Evolutionary conservation across 2,113 vertebrate species (phyloP), one percentile per base, ranked within the genome.

Genomic region (Suricata suricatta): DNA sequence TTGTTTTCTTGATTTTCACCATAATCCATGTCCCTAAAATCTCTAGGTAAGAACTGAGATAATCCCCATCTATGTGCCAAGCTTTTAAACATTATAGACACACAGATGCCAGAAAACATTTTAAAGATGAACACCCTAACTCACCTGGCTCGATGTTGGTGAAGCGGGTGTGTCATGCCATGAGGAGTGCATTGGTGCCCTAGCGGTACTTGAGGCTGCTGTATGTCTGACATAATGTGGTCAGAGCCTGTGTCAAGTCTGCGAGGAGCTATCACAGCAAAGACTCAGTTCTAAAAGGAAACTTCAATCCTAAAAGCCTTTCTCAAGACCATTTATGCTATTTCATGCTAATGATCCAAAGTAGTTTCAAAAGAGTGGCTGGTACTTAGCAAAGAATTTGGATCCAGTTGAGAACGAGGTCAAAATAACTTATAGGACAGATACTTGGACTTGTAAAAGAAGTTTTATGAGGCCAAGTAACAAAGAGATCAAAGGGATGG

Each of bases 361-460:
- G n/a, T 50, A 66, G 8, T 79, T 90, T 92, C 79, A 80, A 89
- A 86, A 71, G 29, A 38, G 15, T 27, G 17, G 44, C 72, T 83
- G 80, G 68, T 23, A 35, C 60, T 83, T 68, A 80, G 82, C 76
- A 71, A 85, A 25, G 80, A 44, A 44, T 86, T 50, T 23, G 81
- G 74, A 89, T 87, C 77, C 38, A 87, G 79, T 47, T 82, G 83
- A 71, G 88, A 88, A 10, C 69, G 17, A 92, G 92, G 68, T 85
- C 72, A 87, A 86, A 92, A 4, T 80, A 50, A 31, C 29, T 57
- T 35, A 35, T 10, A 33, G 68, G 66, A 91, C 19, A 91, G 13
- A 74, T 12, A 25, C 68, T 60, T 77, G 82, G 50, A 63, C 47
- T 88, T 69, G 74, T 89, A 95, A 97, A 83, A 94, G 81, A 90